Conservation (phyloP, 2,113 vertebrate genomes). For the Gallinago media region DNA sequence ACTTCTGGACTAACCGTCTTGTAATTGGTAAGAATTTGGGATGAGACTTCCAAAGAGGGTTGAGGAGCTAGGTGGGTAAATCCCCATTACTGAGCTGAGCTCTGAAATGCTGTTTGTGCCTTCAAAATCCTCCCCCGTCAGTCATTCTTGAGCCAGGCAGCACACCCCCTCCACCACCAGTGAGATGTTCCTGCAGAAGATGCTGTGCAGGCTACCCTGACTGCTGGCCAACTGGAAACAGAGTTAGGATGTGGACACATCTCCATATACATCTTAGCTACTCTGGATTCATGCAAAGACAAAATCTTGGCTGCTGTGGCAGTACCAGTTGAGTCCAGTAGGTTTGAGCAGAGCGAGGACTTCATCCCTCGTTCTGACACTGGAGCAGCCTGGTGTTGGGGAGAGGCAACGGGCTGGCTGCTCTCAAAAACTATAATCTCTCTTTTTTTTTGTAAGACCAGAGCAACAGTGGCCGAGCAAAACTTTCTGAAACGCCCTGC, state of each 20-base stretch:
- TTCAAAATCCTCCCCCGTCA: not conserved
- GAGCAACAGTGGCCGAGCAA: not conserved
- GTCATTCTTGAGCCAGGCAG: not conserved
- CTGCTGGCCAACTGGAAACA: not conserved
- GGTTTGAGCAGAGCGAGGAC: not conserved
- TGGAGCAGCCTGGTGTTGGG: rapidly evolving
- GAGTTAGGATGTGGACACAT: not conserved
- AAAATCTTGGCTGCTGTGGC: not conserved
- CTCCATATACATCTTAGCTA: not conserved
- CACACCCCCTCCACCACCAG: not conserved
- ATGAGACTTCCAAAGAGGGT: not conserved
- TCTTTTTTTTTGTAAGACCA: not conserved
- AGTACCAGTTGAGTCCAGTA: not conserved
- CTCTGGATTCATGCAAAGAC: not conserved
- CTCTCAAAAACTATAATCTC: not conserved
- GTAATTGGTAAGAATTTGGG: not conserved
- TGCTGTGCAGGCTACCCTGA: not conserved
- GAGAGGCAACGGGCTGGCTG: not conserved
- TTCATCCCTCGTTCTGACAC: not conserved
- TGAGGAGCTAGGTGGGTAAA: not conserved
- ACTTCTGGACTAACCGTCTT: not conserved
- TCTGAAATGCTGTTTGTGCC: not conserved
- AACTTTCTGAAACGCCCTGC: not conserved
- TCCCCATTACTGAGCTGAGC: not conserved
- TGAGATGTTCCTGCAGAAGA: not conserved